These are phyloP conservation scores for Tragelaphus buxtoni DNA, from an alignment of 2,113 vertebrate species.

Conservation along the genomic window DNA sequence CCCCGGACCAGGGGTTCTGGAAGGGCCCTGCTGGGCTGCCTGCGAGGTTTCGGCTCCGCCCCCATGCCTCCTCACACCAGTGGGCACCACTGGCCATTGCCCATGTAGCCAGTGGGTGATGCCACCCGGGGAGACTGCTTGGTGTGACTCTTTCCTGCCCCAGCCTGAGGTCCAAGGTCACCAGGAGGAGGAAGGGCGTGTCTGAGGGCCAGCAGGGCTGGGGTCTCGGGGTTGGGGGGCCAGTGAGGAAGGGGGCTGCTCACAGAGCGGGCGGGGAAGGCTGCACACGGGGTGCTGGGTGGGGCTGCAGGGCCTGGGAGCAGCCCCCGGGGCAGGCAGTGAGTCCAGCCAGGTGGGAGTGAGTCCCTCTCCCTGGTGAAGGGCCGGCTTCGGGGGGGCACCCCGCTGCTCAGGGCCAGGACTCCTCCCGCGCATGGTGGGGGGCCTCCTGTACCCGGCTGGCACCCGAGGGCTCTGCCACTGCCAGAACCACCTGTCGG, in stretches of 20 bases:
- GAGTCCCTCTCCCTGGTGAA: background rate
- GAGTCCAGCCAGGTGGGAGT: background rate
- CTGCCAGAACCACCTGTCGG: background rate
- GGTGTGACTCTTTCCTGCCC: background rate
- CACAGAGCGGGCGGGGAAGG: rapidly evolving
- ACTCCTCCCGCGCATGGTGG: background rate
- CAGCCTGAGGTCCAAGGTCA: background rate
- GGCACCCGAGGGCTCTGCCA: background rate
- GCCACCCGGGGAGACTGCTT: background rate
- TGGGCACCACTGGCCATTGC: too few species aligned
- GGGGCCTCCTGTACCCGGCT: too few species aligned
- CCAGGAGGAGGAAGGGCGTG: background rate
- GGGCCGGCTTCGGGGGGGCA: background rate
- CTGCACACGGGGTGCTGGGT: rapidly evolving
- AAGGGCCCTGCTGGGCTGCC: background rate
- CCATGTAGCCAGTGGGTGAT: background rate
- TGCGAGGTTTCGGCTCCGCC: background rate
- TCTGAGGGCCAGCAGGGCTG: background rate
- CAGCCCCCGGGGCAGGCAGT: rapidly evolving
- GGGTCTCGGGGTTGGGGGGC: too few species aligned
- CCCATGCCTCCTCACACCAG: rapidly evolving
- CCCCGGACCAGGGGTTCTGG: background rate
- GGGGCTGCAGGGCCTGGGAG: background rate
- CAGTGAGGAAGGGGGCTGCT: background rate
- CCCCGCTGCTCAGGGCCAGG: background rate